Conservation (phyloP, 2,888 invertebrate genomes). For the Pammene aurita region DNA sequence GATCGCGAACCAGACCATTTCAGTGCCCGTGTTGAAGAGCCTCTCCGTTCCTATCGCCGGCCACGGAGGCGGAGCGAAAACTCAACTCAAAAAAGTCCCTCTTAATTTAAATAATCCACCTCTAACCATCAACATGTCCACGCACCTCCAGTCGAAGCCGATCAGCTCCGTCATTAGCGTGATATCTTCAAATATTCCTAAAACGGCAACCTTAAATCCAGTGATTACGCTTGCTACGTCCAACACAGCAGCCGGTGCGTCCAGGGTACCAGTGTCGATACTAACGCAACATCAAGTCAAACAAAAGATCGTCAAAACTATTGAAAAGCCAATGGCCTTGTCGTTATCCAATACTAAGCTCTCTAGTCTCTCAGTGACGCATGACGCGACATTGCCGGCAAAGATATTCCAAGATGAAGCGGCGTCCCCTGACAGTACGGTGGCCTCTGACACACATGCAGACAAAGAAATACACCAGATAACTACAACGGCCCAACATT, state of each 20-base stretch:
- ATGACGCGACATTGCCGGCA: constrained; percentile 84
- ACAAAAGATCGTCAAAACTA: constrained; percentile 79
- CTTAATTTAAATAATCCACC: constrained; percentile 68
- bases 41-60: constrained; percentile 69
- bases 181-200: constrained; percentile 74
- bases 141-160: constrained; percentile 68
- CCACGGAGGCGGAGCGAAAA: constrained; percentile 55
- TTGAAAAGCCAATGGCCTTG: constrained; percentile 78
- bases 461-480: constrained; percentile 57
- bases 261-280: constrained; percentile 74
- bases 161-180: constrained; percentile 79
- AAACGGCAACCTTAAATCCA: constrained; percentile 68
- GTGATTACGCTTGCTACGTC: constrained; percentile 72
- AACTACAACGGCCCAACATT: constrained; percentile 54
- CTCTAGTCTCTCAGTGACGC: constrained; percentile 82
- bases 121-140: constrained; percentile 67
- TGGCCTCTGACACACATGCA: constrained; percentile 58
- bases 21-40: constrained; percentile 76
- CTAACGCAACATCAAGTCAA: constrained; percentile 78
- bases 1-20: constrained; percentile 80
- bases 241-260: constrained; percentile 57
- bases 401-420: constrained; percentile 87
- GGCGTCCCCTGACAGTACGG: constrained; percentile 83
- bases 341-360: constrained; percentile 80
- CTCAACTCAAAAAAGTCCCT: constrained; percentile 71